A percentile compares a stretch with the other conserved stretches of the same genome.
Conservation (phyloP, 1,140 invertebrate species). For the Halotydeus destructor region DNA sequence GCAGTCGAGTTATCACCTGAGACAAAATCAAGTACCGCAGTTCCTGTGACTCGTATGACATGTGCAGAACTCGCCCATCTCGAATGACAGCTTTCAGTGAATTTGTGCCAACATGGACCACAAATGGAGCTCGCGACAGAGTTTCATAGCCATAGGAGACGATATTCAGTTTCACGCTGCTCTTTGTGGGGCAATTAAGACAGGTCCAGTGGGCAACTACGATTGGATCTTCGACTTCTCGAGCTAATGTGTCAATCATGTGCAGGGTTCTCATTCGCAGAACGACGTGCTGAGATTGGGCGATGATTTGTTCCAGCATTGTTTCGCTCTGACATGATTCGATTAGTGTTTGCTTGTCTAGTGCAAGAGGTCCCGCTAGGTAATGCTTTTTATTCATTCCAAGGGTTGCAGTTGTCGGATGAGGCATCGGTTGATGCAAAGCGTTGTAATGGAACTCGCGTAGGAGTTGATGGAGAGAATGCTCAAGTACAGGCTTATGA, state of each 20-base stretch:
- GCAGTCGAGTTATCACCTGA: constrained; percentile 49
- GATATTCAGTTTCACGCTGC: constrained; percentile 80
- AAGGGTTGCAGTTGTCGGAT: constrained; percentile 72
- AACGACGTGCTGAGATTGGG: constrained; percentile 85
- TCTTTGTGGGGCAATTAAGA: constrained; percentile 71
- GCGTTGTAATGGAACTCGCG: constrained; percentile 77
- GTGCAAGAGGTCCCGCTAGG: constrained; percentile 67
- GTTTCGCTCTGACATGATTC: constrained; percentile 68
- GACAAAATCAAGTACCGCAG: constrained; percentile 75
- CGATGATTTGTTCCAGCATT: constrained; percentile 82
- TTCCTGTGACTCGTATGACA: constrained; percentile 85
- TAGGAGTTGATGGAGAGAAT: constrained; percentile 78
- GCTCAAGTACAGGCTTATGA: constrained; percentile 86
- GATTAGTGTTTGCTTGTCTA: constrained; percentile 58
- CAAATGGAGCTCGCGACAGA: constrained; percentile 46
- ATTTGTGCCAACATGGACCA: constrained; percentile 82
- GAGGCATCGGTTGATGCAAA: constrained; percentile 76
- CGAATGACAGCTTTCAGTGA: constrained; percentile 71
- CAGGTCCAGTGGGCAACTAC: constrained; percentile 89
- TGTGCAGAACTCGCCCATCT: constrained; percentile 70
- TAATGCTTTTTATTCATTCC: constrained; percentile 70
- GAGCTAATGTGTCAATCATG: constrained; percentile 76
- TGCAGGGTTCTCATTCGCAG: constrained; percentile 65
- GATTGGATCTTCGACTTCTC: constrained; percentile 75
- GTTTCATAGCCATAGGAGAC: constrained; percentile 55